Conservation (phyloP, 2,888 invertebrate genomes). For the Caenorhabditis zanzibari region DNA sequence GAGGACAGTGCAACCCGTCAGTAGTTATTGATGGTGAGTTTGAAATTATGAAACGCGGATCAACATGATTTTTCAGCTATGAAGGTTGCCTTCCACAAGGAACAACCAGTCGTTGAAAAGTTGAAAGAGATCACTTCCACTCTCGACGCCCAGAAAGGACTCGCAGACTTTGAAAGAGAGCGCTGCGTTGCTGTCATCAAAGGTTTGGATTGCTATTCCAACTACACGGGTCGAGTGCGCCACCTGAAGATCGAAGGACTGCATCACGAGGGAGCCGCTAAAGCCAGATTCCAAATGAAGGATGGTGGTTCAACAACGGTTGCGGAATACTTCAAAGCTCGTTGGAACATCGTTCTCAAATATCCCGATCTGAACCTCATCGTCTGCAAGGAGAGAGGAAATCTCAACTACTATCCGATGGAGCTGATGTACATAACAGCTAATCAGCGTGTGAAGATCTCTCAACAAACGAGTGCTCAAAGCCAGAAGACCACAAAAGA, state of each 20-base stretch:
- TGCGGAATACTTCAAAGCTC: slow-evolving; percentile 49
- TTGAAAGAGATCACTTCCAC: slow-evolving; percentile 3
- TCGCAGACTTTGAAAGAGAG: slow-evolving; percentile 40
- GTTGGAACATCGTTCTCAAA: slow-evolving; percentile 55
- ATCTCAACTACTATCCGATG: slow-evolving; percentile 67
- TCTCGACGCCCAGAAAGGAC: neutral
- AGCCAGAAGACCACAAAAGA: slow-evolving; percentile 64
- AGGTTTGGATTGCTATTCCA: slow-evolving; percentile 45
- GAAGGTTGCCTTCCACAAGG: slow-evolving; percentile 71
- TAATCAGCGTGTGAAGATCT: slow-evolving; percentile 71
- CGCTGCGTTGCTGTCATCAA: slow-evolving; percentile 47
- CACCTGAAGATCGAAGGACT: slow-evolving; percentile 43
- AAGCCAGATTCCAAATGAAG: slow-evolving; percentile 14
- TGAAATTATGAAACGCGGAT: neutral
- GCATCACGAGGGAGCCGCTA: slow-evolving; percentile 12
- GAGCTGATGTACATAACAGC: slow-evolving; percentile 65
- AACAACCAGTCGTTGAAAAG: slow-evolving; percentile 56
- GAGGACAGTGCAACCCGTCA: slow-evolving; percentile 57
- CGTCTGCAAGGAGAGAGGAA: slow-evolving; percentile 58
- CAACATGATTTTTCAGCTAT: slow-evolving; percentile 53
- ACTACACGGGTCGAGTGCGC: slow-evolving; percentile 22
- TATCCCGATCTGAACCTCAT: slow-evolving; percentile 66
- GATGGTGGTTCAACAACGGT: slow-evolving; percentile 13
- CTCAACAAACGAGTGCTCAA: slow-evolving; percentile 68
- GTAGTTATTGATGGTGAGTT: slow-evolving; percentile 64